Conservation (phyloP, 2,113 vertebrate species). For the Oryctolagus cuniculus region DNA sequence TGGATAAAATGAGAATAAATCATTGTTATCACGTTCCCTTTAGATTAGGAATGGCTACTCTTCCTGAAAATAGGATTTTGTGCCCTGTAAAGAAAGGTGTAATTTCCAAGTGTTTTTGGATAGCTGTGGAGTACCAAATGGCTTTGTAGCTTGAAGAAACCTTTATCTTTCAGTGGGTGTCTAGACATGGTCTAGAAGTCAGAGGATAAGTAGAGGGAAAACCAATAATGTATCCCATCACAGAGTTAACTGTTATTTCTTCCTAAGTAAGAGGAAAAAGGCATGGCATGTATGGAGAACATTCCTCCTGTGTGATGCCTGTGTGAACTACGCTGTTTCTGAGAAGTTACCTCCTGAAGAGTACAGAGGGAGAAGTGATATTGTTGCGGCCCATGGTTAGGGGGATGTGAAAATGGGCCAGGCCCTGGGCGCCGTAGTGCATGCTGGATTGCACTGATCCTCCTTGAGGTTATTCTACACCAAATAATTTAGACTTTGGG, state of each 20-base stretch:
- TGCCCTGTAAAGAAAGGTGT: neutral
- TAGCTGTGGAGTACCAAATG: neutral
- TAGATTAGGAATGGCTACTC: neutral
- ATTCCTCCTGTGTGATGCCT: neutral
- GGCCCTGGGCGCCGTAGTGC: accelerated
- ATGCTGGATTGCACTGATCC: too few species aligned
- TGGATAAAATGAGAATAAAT: neutral
- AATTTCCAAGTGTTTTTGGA: neutral
- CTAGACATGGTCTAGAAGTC: neutral
- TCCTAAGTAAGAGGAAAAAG: neutral
- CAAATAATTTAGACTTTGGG: neutral
- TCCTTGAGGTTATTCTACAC: neutral
- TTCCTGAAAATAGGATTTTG: neutral
- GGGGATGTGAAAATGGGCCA: neutral
- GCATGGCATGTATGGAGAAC: too few species aligned
- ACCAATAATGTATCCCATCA: neutral
- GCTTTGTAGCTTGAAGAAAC: neutral
- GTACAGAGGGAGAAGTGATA: neutral
- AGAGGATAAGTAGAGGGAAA: neutral
- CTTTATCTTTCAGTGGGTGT: neutral
- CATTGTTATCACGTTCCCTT: neutral
- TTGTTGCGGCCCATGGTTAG: neutral
- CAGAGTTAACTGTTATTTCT: neutral
- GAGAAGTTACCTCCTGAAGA: neutral
- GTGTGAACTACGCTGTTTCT: neutral